These are phyloP conservation scores for Sarcoramphus papa DNA, from an alignment of 2,797 vertebrate genomes.

Conservation along the genomic window DNA sequence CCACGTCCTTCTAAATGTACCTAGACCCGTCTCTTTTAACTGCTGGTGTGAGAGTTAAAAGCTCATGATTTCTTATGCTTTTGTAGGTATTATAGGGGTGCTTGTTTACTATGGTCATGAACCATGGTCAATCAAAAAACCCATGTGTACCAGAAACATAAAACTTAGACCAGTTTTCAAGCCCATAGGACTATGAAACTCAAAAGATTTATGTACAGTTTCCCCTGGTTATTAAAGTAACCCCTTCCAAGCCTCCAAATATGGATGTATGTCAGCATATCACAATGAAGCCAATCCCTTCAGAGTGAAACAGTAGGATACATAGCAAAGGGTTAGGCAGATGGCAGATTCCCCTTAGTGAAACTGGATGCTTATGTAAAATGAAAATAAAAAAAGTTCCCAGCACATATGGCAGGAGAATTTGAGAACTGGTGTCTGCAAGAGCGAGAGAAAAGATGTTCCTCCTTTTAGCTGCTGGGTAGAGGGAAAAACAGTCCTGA, in stretches of 20 bases:
- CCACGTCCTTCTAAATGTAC: neutral
- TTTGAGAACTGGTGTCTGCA: neutral
- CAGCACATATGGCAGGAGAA: conserved; percentile 21
- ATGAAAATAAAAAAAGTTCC: conserved; percentile 1
- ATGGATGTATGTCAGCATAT: neutral
- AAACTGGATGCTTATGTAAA: conserved; percentile 32
- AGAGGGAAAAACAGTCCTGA: neutral
- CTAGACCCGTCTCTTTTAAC: neutral
- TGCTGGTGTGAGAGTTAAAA: neutral
- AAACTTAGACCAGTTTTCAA: neutral
- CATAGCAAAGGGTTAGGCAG: neutral
- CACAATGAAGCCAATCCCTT: neutral
- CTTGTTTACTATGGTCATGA: neutral
- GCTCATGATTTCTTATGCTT: neutral
- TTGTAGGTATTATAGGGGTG: neutral
- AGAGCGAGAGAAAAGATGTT: neutral
- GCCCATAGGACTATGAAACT: neutral
- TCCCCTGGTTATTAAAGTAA: neutral
- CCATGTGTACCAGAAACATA: accelerated
- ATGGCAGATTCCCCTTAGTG: neutral
- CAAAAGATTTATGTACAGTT: neutral
- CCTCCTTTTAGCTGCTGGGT: neutral
- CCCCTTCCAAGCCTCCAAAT: neutral
- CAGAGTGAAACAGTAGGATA: neutral
- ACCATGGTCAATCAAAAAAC: neutral